Percentiles rank a stretch among this genome's conserved stretches.
phyloP scores from a whole-genome alignment of 2,888 invertebrate genomes.

The Xestobium rufovillosum region DNA sequence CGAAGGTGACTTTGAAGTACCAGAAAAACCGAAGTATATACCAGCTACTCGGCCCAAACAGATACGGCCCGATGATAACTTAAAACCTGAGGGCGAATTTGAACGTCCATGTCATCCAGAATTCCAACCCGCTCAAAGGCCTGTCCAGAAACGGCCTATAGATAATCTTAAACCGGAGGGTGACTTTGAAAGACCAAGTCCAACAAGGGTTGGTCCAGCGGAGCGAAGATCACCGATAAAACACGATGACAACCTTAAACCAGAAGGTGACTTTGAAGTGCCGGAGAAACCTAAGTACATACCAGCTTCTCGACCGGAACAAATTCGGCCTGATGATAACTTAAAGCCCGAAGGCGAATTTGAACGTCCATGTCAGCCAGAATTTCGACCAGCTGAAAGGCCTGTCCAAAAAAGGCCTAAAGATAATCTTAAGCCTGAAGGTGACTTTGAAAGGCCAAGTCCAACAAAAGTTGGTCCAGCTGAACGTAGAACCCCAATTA shows the following conservation, averaged over 20 bases:
- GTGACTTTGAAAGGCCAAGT: slow-evolving; percentile 47
- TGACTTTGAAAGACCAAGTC: slow-evolving; percentile 46
- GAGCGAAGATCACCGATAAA: slow-evolving; percentile 41
- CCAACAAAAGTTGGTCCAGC: slow-evolving; percentile 33
- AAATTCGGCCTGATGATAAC: slow-evolving; percentile 42
- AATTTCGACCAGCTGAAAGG: slow-evolving; percentile 36
- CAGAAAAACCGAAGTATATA: slow-evolving; percentile 42
- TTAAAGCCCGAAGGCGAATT: slow-evolving; percentile 43
- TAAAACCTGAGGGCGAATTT: slow-evolving; percentile 42
- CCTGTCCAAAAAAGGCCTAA: slow-evolving; percentile 31
- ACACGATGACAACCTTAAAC: slow-evolving; percentile 47
- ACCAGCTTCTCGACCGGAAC: slow-evolving; percentile 40
- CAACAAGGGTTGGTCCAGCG: slow-evolving; percentile 39
- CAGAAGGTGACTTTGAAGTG: slow-evolving; percentile 47
- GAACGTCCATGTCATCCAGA: slow-evolving; percentile 38
- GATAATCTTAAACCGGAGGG: slow-evolving; percentile 45
- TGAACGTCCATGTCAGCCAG: slow-evolving; percentile 38
- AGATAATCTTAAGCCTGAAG: slow-evolving; percentile 41
- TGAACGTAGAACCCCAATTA: slow-evolving; percentile 37
- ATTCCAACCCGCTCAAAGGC: slow-evolving; percentile 36
- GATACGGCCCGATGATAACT: slow-evolving; percentile 43
- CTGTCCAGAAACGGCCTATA: slow-evolving; percentile 30
- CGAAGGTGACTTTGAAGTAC: slow-evolving; percentile 51
- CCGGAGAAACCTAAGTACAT: slow-evolving; percentile 36
- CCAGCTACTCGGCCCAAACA: slow-evolving; percentile 45